A percentile compares a stretch with the other conserved stretches of the same genome.
These are phyloP conservation scores for Mycteria americana DNA, from an alignment of 2,797 vertebrate genomes.

Conservation along the genomic window DNA sequence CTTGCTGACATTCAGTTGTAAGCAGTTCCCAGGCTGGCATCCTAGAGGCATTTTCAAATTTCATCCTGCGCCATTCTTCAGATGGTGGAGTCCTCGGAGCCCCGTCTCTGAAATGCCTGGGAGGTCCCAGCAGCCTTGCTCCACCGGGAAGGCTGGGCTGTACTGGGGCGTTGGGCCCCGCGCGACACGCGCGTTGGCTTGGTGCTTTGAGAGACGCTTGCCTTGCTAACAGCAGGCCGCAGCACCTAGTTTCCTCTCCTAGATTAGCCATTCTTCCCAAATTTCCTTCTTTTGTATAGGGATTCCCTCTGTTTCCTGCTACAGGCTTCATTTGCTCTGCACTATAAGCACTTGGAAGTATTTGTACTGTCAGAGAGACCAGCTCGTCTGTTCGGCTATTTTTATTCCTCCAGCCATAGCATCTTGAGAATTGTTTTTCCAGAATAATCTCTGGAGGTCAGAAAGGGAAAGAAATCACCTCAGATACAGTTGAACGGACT, in stretches of 20 bases:
- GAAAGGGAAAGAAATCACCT: background rate
- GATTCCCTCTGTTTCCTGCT: slow-evolving; percentile 53
- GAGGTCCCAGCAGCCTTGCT: background rate
- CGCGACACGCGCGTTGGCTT: accelerated
- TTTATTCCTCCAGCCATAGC: background rate
- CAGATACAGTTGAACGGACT: background rate
- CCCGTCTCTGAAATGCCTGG: background rate
- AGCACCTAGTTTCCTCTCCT: slow-evolving; percentile 45
- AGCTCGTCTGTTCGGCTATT: background rate
- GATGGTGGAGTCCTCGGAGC: background rate
- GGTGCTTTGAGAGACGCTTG: background rate
- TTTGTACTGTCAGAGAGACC: background rate
- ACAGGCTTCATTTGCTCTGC: background rate
- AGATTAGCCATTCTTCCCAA: slow-evolving; percentile 39
- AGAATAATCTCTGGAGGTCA: slow-evolving; percentile 2
- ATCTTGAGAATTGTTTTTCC: background rate
- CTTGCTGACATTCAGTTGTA: background rate
- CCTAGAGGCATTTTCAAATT: background rate
- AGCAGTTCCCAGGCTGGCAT: background rate
- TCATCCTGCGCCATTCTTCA: background rate
- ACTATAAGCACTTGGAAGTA: background rate
- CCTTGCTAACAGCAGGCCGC: background rate
- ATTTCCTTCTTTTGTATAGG: slow-evolving; percentile 73
- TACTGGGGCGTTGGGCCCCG: accelerated
- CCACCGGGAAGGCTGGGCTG: background rate